A percentile compares a stretch with the other conserved stretches of the same genome.
These are phyloP conservation scores for Thera obeliscata DNA, from an alignment of 2,888 invertebrate species.

Conservation along the genomic window DNA sequence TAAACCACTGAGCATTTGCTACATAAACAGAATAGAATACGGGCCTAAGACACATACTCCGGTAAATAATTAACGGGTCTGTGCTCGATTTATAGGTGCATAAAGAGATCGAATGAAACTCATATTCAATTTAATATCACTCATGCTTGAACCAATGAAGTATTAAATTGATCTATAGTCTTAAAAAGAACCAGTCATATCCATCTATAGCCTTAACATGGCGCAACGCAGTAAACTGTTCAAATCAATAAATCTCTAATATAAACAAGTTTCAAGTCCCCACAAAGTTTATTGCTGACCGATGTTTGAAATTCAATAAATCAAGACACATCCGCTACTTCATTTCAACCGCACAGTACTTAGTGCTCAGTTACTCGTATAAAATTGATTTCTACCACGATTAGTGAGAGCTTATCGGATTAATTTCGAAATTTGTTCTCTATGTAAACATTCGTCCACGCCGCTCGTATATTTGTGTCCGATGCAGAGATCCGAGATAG, in stretches of 20 bases:
- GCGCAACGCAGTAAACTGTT: constrained; percentile 63
- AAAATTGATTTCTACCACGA: constrained; percentile 66
- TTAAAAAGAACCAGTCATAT: constrained; percentile 9
- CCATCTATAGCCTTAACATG: constrained; percentile 40
- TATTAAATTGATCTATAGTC: constrained; percentile 7
- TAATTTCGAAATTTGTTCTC: constrained; percentile 71
- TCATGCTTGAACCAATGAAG: constrained; percentile 1
- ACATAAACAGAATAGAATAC: no score
- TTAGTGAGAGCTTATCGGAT: constrained; percentile 60
- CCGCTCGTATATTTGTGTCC: constrained; percentile 66
- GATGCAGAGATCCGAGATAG: constrained; percentile 76
- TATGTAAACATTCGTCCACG: constrained; percentile 78
- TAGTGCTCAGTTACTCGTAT: constrained; percentile 43
- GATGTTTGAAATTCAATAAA: constrained; percentile 74
- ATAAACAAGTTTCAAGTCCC: constrained; percentile 67
- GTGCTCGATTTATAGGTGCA: no score
- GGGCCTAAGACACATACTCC: no score
- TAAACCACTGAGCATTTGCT: no score
- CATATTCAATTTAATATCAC: not conserved
- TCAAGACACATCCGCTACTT: constrained; percentile 76
- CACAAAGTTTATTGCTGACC: constrained; percentile 65
- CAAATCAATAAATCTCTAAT: constrained; percentile 69
- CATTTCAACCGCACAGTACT: constrained; percentile 57
- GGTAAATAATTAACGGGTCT: no score
- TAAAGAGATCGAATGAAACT: not conserved